Percentiles rank a stretch among this genome's conserved stretches.
Evolutionary conservation across 1,140 invertebrate species (phyloP).

Genomic region (Drosophila fuyamai): DNA sequence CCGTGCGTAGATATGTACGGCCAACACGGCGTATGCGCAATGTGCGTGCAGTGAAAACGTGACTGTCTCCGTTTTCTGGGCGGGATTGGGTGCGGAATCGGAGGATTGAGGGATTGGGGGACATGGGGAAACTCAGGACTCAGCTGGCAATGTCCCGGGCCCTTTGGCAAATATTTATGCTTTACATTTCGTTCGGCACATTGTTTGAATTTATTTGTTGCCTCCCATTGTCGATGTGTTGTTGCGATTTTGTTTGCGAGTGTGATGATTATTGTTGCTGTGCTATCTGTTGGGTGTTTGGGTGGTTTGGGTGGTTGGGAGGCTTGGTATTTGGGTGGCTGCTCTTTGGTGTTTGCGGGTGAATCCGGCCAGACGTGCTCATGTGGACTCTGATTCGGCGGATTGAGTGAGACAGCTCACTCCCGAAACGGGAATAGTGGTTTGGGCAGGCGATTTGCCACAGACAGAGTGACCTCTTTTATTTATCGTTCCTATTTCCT

Average conservation of each 20-base stretch:
- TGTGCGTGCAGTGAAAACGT: conserved; percentile 65
- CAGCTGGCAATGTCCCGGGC: conserved; percentile 62
- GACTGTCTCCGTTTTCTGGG: conserved; percentile 51
- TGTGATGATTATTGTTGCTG: conserved; percentile 73
- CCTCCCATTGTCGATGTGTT: conserved; percentile 65
- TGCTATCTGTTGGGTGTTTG: conserved; percentile 11
- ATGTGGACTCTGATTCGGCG: conserved; percentile 32
- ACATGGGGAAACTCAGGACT: conserved; percentile 31
- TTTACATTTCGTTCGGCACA: conserved; percentile 80
- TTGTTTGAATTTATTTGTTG: conserved; percentile 82
- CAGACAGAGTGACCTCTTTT: conserved; percentile 71
- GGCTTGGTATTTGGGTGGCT: conserved; percentile 11
- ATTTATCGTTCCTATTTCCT: conserved; percentile 57
- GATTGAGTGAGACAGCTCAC: conserved; percentile 15
- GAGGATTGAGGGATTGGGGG: not conserved
- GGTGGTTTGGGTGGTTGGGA: conserved; percentile 13
- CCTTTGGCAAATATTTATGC: conserved; percentile 82
- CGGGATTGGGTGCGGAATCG: not conserved
- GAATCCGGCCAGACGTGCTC: conserved; percentile 63
- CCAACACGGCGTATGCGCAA: conserved; percentile 76
- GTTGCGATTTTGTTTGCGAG: conserved; percentile 71
- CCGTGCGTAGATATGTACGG: conserved; percentile 71
- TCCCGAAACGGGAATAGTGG: conserved; percentile 39
- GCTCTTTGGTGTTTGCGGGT: conserved; percentile 49
- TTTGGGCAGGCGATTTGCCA: conserved; percentile 65